A percentile compares a stretch with the other conserved stretches of the same genome.
phyloP scores from a whole-genome alignment of 2,888 invertebrate species.

The Synanthedon vespiformis region DNA sequence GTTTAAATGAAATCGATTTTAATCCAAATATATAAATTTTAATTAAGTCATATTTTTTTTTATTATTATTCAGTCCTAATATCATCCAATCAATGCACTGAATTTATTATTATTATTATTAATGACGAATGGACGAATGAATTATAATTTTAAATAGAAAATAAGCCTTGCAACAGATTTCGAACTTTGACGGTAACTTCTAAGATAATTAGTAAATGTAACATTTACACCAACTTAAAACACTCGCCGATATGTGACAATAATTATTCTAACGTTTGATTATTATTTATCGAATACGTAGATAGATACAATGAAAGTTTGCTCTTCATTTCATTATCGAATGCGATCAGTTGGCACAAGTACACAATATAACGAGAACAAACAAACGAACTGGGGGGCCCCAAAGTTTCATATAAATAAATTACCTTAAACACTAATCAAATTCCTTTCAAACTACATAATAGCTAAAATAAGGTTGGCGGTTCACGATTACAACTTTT shows the following conservation, averaged over 20 bases:
- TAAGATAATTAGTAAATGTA: neutral
- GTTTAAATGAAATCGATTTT: no score
- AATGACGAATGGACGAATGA: no score
- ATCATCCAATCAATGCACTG: no score
- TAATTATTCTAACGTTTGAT: constrained; percentile 4
- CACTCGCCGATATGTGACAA: constrained; percentile 44
- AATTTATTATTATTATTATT: no score
- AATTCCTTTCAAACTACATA: constrained; percentile 40
- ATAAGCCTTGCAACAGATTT: no score
- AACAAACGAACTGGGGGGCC: constrained; percentile 24
- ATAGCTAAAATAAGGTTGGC: constrained; percentile 22
- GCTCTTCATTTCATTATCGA: constrained; percentile 1
- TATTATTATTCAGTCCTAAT: no score
- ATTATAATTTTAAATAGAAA: no score
- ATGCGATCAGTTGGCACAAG: constrained; percentile 49
- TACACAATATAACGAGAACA: constrained; percentile 25
- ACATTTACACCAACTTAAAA: constrained; percentile 43
- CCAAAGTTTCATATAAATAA: constrained; percentile 34
- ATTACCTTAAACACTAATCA: constrained; percentile 55
- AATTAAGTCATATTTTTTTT: no score
- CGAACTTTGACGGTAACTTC: no score
- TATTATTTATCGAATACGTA: neutral
- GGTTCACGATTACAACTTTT: no score
- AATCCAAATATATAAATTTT: no score
- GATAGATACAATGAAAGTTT: neutral